These are phyloP conservation scores for Pristionchus exspectatus DNA, from an alignment of 2,888 invertebrate genomes.

Conservation along the genomic window DNA sequence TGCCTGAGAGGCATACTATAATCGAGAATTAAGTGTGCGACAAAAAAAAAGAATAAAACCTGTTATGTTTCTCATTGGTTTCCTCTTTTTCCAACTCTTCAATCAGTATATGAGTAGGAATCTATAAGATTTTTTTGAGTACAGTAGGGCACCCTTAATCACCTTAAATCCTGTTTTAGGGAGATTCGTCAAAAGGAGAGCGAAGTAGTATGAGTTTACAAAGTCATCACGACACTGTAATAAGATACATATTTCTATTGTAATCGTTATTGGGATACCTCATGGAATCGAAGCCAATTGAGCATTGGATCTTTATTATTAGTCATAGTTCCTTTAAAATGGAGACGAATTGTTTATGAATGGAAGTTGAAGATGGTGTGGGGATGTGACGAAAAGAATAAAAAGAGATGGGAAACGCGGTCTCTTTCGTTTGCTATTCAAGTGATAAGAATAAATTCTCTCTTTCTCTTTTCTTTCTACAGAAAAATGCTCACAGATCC, in stretches of 20 bases:
- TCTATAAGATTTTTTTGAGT: background rate
- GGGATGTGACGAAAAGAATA: background rate
- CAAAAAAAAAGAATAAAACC: background rate
- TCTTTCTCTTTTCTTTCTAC: background rate
- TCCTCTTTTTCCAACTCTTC: background rate
- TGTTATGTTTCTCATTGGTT: background rate
- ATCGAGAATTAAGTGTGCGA: background rate
- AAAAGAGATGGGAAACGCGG: background rate
- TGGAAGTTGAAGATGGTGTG: background rate
- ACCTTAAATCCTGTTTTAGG: background rate
- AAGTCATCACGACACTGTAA: background rate
- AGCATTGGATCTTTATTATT: background rate
- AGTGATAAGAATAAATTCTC: background rate
- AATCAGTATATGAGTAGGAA: background rate
- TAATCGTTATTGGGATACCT: background rate
- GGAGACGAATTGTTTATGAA: background rate
- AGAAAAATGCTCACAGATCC: background rate
- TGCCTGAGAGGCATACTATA: background rate
- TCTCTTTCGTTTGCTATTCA: background rate
- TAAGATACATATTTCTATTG: background rate
- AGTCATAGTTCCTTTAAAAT: background rate
- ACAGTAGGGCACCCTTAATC: background rate
- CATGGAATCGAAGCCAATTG: conserved; percentile 1
- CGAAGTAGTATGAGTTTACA: background rate
- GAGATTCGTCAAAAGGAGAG: background rate